Evolutionary conservation across 2,888 invertebrate species (phyloP).

Genomic region (Coleophora deauratella): DNA sequence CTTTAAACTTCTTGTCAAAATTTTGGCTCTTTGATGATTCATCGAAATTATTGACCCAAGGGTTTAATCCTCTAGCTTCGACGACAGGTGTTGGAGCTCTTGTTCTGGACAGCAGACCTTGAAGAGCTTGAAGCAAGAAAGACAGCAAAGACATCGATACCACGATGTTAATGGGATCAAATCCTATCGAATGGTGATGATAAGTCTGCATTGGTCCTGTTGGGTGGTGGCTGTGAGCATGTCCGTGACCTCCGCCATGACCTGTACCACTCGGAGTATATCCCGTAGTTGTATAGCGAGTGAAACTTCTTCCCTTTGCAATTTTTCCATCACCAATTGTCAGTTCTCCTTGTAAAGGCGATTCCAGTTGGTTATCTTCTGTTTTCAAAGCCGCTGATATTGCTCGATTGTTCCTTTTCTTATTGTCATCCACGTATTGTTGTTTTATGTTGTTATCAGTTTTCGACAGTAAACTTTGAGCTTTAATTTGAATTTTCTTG

Average conservation of each 20-base stretch:
- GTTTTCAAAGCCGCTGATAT: constrained; percentile 8
- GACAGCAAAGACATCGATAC: constrained; percentile 64
- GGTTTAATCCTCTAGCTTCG: constrained; percentile 43
- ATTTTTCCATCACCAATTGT: constrained; percentile 22
- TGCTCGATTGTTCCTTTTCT: constrained; percentile 1
- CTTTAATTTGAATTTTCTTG: constrained; percentile 54
- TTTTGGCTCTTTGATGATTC: constrained; percentile 32
- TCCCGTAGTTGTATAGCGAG: constrained; percentile 42
- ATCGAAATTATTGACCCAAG: constrained; percentile 42
- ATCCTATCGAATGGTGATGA: constrained; percentile 68
- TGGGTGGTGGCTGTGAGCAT: constrained; percentile 1
- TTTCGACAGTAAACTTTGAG: constrained; percentile 48
- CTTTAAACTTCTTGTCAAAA: constrained; percentile 12
- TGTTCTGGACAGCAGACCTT: constrained; percentile 50
- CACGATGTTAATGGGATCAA: constrained; percentile 66
- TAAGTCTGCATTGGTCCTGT: constrained; percentile 29
- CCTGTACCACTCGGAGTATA: constrained; percentile 45
- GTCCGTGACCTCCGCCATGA: constrained; percentile 22
- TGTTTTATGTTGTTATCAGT: constrained; percentile 28
- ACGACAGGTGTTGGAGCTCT: constrained; percentile 50
- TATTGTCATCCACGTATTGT: background rate
- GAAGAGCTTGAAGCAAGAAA: constrained; percentile 59
- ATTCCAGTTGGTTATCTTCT: constrained; percentile 43
- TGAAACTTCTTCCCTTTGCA: constrained; percentile 45
- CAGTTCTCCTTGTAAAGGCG: constrained; percentile 30